A percentile compares a stretch with the other conserved stretches of the same genome.
These are phyloP conservation scores for Athene cunicularia DNA, from an alignment of 2,113 vertebrate genomes.

Conservation along the genomic window DNA sequence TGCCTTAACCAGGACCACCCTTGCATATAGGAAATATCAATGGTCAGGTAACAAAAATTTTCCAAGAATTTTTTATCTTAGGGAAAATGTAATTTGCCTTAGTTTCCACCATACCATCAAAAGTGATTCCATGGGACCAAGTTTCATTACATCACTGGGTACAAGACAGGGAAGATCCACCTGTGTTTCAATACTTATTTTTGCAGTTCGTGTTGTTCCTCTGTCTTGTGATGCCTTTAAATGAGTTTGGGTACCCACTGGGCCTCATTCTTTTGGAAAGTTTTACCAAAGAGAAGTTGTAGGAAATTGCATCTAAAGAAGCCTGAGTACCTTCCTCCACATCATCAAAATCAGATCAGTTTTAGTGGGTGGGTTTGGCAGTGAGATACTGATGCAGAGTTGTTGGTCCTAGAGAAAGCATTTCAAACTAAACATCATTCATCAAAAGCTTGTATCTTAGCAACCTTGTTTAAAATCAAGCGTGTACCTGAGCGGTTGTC, in stretches of 20 bases:
- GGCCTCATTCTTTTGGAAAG: neutral
- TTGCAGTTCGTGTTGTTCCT: neutral
- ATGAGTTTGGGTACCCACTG: neutral
- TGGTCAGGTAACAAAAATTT: neutral
- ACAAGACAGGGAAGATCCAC: neutral
- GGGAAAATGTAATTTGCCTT: neutral
- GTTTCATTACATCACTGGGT: neutral
- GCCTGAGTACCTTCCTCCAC: neutral
- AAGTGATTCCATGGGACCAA: neutral
- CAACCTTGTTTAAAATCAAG: neutral
- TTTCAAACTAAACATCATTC: neutral
- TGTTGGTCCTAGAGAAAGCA: neutral
- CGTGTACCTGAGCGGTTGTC: neutral
- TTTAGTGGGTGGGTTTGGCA: neutral
- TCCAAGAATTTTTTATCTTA: neutral
- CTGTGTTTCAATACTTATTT: neutral
- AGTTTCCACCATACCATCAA: neutral
- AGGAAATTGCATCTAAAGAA: neutral
- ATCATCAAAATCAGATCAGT: neutral
- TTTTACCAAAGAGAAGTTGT: neutral
- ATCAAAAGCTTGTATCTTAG: neutral
- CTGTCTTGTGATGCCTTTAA: neutral
- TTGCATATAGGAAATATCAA: neutral
- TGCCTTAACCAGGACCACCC: neutral
- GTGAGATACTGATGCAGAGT: neutral